Percentiles rank a stretch among this genome's conserved stretches.
Evolutionary conservation across 2,797 vertebrate species (phyloP).

Genomic region (Pagetopsis macropterus): DNA sequence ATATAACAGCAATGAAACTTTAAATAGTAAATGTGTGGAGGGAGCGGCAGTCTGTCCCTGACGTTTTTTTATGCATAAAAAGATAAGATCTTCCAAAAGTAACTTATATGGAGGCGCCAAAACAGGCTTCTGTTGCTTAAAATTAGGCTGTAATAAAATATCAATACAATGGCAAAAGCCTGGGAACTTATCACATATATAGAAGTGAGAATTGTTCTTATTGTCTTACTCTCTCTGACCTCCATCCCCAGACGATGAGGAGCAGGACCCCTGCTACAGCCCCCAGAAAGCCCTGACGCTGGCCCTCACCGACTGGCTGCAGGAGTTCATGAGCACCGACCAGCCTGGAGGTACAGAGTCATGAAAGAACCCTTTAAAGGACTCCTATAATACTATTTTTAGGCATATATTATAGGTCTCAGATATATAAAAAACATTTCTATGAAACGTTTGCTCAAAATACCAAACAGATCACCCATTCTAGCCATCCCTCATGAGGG

Average conservation of each 20-base stretch:
- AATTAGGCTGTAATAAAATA: neutral
- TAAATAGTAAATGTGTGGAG: neutral
- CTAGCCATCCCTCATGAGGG: too few relatives aligned
- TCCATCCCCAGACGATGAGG: conserved; percentile 84
- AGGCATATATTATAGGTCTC: too few relatives aligned
- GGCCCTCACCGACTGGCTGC: conserved; percentile 94
- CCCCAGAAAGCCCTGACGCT: conserved; percentile 92
- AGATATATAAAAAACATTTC: too few relatives aligned
- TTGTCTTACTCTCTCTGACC: conserved; percentile 18
- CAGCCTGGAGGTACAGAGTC: conserved; percentile 75
- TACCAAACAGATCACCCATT: too few relatives aligned
- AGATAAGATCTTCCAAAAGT: neutral
- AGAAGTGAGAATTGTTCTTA: neutral
- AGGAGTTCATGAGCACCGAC: conserved; percentile 87
- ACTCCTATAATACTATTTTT: too few relatives aligned
- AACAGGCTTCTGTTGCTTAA: neutral
- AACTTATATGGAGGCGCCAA: neutral
- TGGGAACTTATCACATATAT: neutral
- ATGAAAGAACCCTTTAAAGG: too few relatives aligned
- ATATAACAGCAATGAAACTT: too few relatives aligned
- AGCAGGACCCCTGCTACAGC: conserved; percentile 90
- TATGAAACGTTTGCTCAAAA: too few relatives aligned
- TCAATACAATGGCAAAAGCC: too few relatives aligned
- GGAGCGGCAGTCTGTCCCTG: neutral
- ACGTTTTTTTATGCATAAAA: neutral